A percentile compares a stretch with the other conserved stretches of the same genome.
Evolutionary conservation across 2,888 invertebrate genomes (phyloP).

Genomic region (Nymphalis urticae): DNA sequence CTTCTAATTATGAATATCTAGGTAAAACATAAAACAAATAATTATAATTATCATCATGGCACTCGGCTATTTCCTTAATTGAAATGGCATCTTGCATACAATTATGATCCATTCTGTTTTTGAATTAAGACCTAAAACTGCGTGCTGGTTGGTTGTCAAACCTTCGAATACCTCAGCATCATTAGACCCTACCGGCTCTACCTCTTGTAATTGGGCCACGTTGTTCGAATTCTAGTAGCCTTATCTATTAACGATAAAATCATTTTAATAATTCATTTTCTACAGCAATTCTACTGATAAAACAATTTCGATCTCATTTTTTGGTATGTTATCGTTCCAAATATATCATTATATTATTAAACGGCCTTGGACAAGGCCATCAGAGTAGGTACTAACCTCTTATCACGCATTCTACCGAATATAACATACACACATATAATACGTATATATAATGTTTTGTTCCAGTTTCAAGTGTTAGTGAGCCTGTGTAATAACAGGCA

Average conservation of each 20-base stretch:
- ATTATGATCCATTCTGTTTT: slow-evolving; percentile 10
- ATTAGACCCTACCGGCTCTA: slow-evolving; percentile 34
- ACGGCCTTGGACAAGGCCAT: too few relatives aligned
- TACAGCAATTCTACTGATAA: neutral
- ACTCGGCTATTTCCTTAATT: slow-evolving; percentile 30
- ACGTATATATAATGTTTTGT: too few relatives aligned
- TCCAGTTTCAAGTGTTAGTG: too few relatives aligned
- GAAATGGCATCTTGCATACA: slow-evolving; percentile 8
- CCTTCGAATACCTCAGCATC: slow-evolving; percentile 35
- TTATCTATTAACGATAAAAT: slow-evolving; percentile 26
- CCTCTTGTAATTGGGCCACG: slow-evolving; percentile 37
- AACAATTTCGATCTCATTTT: neutral
- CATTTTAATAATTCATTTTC: neutral
- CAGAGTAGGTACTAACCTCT: too few relatives aligned
- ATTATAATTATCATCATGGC: slow-evolving; percentile 27
- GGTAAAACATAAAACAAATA: slow-evolving; percentile 21
- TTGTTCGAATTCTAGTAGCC: slow-evolving; percentile 36
- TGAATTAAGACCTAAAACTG: slow-evolving; percentile 17
- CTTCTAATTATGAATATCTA: slow-evolving; percentile 17
- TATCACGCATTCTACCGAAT: too few relatives aligned
- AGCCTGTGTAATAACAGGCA: too few relatives aligned
- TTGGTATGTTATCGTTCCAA: too few relatives aligned
- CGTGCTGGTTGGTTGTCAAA: slow-evolving; percentile 26
- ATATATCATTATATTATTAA: too few relatives aligned
- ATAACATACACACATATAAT: too few relatives aligned